These are phyloP conservation scores for Propithecus deckenii DNA, from an alignment of 2,797 vertebrate species.

Conservation along the genomic window DNA sequence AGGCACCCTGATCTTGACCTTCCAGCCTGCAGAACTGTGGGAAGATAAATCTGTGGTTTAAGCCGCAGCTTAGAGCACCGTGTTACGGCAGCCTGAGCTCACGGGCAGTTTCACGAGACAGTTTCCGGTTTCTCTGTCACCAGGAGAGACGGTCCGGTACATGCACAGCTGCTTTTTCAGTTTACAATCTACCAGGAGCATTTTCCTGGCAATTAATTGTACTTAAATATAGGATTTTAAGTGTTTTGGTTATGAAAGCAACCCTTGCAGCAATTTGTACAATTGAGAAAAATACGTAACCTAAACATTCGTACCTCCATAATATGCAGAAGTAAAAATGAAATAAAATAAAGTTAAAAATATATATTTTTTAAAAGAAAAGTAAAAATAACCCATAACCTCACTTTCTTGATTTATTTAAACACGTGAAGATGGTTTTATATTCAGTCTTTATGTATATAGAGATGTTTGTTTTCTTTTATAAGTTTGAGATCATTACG, in stretches of 20 bases:
- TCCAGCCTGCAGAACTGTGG: rapidly evolving
- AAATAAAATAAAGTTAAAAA: too few relatives aligned
- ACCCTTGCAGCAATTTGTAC: neutral
- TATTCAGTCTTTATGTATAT: too few relatives aligned
- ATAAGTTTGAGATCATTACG: neutral
- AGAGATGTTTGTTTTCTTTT: neutral
- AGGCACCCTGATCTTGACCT: rapidly evolving
- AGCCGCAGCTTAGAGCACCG: rapidly evolving
- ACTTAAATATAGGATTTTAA: neutral
- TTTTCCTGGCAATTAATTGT: neutral
- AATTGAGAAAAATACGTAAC: neutral
- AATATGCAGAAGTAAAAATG: too few relatives aligned
- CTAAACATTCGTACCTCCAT: too few relatives aligned
- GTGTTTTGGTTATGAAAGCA: neutral
- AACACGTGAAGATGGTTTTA: neutral
- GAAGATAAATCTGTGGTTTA: rapidly evolving
- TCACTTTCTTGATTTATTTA: neutral
- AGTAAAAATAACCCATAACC: neutral
- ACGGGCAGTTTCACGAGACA: rapidly evolving
- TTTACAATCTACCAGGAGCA: rapidly evolving
- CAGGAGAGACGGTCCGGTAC: rapidly evolving
- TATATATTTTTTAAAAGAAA: neutral
- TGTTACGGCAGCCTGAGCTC: rapidly evolving
- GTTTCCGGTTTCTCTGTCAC: rapidly evolving
- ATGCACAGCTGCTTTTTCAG: rapidly evolving